Percentiles rank a stretch among this genome's conserved stretches.
Evolutionary conservation across 2,888 invertebrate species (phyloP).

Genomic region (Caenorhabditis wallacei): DNA sequence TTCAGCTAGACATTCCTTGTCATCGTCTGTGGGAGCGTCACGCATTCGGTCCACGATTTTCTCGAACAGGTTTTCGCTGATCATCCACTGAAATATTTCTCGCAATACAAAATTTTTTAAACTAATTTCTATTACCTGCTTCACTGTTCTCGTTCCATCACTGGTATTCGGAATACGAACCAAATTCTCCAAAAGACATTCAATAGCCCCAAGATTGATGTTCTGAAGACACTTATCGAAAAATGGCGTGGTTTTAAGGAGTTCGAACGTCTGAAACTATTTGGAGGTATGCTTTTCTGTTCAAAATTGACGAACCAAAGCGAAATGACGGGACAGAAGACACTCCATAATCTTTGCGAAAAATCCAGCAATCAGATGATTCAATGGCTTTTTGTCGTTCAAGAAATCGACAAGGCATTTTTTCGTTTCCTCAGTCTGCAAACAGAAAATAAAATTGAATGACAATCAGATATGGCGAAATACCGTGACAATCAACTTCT

Average conservation of each 20-base stretch:
- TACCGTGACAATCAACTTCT: conserved; percentile 61
- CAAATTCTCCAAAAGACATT: conserved; percentile 63
- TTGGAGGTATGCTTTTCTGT: neutral
- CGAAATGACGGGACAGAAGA: conserved; percentile 54
- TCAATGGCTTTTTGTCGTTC: conserved; percentile 57
- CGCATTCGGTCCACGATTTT: conserved; percentile 60
- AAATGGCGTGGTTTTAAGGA: conserved; percentile 55
- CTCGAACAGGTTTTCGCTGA: conserved; percentile 60
- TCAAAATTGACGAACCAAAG: conserved; percentile 32
- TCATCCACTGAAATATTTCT: conserved; percentile 69
- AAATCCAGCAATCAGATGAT: conserved; percentile 71
- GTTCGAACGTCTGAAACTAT: conserved; percentile 58
- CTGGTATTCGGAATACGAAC: conserved; percentile 44
- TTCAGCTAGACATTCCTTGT: conserved; percentile 69
- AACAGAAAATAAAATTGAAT: neutral
- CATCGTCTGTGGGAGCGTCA: conserved; percentile 40
- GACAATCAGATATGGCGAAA: neutral
- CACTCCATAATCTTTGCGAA: conserved; percentile 69
- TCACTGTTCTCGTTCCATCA: conserved; percentile 51
- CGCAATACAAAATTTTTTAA: too few species aligned
- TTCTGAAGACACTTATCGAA: conserved; percentile 66
- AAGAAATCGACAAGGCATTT: conserved; percentile 49
- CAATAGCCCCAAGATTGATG: conserved; percentile 66
- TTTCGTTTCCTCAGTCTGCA: conserved; percentile 60
- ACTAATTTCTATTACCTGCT: too few species aligned